phyloP scores from a whole-genome alignment of 2,888 invertebrate genomes.

The Chrysodeixis includens region DNA sequence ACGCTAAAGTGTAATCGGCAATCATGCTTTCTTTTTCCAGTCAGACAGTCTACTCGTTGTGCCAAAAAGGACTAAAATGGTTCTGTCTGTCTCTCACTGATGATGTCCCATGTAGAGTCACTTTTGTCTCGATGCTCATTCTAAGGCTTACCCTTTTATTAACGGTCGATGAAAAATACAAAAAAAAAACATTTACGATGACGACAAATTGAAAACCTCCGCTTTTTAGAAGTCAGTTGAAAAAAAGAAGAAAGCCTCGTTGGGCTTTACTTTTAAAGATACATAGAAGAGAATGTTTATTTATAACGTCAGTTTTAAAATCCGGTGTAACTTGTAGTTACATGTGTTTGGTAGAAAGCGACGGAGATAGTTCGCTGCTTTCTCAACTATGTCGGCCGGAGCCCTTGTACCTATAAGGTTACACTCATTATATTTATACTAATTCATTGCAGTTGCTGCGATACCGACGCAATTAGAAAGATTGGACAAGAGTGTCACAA shows the following conservation, averaged over 20 bases:
- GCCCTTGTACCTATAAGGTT: constrained; percentile 31
- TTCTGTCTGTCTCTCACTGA: background rate
- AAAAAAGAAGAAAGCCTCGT: no score
- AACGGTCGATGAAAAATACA: no score
- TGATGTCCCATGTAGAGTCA: no score
- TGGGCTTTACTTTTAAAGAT: background rate
- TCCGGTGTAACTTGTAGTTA: constrained; percentile 54
- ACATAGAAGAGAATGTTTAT: constrained; percentile 15
- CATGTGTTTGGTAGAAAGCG: constrained; percentile 55
- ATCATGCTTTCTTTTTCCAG: background rate
- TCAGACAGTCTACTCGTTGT: background rate
- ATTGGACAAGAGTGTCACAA: background rate
- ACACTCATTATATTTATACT: constrained; percentile 9
- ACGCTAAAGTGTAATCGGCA: background rate
- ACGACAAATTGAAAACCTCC: no score
- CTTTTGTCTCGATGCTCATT: no score
- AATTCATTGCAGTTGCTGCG: background rate
- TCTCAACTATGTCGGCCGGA: constrained; percentile 39
- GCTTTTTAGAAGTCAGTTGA: no score
- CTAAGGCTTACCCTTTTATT: no score
- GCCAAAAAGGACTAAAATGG: background rate
- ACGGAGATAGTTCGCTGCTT: constrained; percentile 49
- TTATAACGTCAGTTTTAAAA: constrained; percentile 30
- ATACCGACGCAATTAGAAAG: background rate
- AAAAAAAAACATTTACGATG: no score